A percentile compares a stretch with the other conserved stretches of the same genome.
Conservation (phyloP, 2,797 vertebrate genomes). For the Zalophus californianus region DNA sequence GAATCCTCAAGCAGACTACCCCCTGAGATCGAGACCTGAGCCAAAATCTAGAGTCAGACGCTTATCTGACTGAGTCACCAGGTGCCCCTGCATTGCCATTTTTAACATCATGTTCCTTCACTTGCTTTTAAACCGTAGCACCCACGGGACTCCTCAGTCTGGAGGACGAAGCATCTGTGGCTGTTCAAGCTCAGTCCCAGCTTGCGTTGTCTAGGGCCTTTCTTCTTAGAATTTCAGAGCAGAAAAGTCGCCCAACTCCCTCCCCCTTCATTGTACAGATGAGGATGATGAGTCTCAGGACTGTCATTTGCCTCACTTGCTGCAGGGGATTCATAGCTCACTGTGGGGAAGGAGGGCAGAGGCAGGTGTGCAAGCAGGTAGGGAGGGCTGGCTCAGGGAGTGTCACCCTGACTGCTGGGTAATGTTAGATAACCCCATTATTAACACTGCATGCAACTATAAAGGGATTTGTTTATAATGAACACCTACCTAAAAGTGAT, state of each 20-base stretch:
- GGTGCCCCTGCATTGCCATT: background rate
- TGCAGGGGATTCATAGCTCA: background rate
- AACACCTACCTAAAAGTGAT: slow-evolving; percentile 60
- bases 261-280: background rate
- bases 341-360: background rate
- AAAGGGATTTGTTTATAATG: slow-evolving; percentile 49
- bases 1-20: background rate
- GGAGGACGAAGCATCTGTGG: background rate
- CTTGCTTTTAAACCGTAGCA: background rate
- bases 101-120: background rate
- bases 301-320: background rate
- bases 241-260: background rate
- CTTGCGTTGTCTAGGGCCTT: background rate
- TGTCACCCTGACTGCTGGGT: background rate
- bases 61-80: background rate
- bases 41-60: background rate
- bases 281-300: background rate
- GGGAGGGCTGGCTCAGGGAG: background rate
- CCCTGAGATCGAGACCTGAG: background rate
- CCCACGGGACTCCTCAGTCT: background rate
- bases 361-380: background rate
- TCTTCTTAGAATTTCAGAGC: slow-evolving; percentile 39
- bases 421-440: background rate
- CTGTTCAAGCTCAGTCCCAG: background rate
- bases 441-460: background rate